Conservation (phyloP, 2,797 vertebrate genomes). For the Malurus splendens region DNA sequence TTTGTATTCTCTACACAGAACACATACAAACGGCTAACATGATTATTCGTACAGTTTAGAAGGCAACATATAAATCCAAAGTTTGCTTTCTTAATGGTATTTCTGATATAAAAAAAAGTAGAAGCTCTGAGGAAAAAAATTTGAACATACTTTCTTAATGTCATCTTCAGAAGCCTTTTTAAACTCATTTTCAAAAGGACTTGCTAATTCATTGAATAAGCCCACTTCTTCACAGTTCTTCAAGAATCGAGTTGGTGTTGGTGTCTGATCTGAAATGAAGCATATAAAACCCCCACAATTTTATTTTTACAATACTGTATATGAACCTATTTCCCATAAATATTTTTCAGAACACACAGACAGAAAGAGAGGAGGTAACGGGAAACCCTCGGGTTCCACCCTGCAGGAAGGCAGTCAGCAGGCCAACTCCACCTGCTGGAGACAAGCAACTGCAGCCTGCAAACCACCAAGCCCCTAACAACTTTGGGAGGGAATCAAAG, state of each 20-base stretch:
- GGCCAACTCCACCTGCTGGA: constrained; percentile 38
- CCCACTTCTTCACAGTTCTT: constrained; percentile 99
- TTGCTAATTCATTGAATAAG: constrained; percentile 96
- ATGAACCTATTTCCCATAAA: background rate
- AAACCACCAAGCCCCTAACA: background rate
- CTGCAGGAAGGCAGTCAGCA: background rate
- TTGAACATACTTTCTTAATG: constrained; percentile 89
- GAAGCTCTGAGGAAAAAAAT: background rate
- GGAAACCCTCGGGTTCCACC: background rate
- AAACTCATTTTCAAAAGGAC: constrained; percentile 99
- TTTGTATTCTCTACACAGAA: background rate
- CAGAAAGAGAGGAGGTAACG: background rate
- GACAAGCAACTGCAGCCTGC: background rate
- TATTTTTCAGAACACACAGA: background rate
- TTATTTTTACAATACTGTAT: background rate
- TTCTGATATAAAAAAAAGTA: background rate
- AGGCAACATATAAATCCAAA: background rate
- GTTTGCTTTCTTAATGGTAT: background rate
- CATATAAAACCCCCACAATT: background rate
- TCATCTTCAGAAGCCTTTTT: constrained; percentile 97
- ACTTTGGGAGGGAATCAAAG: background rate
- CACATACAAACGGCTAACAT: background rate
- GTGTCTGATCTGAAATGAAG: constrained; percentile 93
- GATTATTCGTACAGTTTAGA: background rate
- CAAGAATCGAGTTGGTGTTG: constrained; percentile 97